Conservation (phyloP, 2,888 invertebrate genomes). For the Archips crataeganus region DNA sequence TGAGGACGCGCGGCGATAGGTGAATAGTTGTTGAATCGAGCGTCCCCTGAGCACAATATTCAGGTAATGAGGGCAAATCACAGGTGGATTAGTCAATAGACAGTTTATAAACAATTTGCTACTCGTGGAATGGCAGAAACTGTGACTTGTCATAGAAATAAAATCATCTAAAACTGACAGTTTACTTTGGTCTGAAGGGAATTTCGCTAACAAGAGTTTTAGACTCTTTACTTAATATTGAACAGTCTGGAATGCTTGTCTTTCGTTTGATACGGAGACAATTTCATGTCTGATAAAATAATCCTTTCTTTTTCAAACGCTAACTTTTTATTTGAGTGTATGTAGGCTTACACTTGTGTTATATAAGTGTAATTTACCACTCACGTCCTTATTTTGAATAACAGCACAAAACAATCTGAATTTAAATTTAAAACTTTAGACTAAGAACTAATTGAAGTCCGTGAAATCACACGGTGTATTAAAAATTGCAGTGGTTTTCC, state of each 20-base stretch:
- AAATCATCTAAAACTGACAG: too few relatives aligned
- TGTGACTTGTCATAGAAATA: not conserved
- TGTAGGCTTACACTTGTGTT: too few relatives aligned
- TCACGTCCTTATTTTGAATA: not conserved
- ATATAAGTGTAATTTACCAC: too few relatives aligned
- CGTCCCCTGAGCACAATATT: conserved; percentile 52
- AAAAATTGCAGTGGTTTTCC: not conserved
- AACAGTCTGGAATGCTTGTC: too few relatives aligned
- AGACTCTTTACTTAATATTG: too few relatives aligned
- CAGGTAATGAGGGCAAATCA: conserved; percentile 55
- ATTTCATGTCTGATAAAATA: too few relatives aligned
- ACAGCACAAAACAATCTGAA: not conserved
- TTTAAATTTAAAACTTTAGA: not conserved
- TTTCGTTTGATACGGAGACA: too few relatives aligned
- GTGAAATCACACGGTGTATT: conserved; percentile 6
- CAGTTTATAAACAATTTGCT: conserved; percentile 36
- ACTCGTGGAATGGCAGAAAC: not conserved
- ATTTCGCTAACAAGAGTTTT: too few relatives aligned
- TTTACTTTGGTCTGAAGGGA: too few relatives aligned
- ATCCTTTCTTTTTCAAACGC: too few relatives aligned
- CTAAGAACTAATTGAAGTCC: not conserved
- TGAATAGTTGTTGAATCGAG: conserved; percentile 44
- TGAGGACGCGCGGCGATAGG: conserved; percentile 50
- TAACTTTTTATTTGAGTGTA: too few relatives aligned
- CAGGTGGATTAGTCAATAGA: conserved; percentile 33